Conservation (phyloP, 2,888 invertebrate genomes). For the Cylloceria caligata region DNA sequence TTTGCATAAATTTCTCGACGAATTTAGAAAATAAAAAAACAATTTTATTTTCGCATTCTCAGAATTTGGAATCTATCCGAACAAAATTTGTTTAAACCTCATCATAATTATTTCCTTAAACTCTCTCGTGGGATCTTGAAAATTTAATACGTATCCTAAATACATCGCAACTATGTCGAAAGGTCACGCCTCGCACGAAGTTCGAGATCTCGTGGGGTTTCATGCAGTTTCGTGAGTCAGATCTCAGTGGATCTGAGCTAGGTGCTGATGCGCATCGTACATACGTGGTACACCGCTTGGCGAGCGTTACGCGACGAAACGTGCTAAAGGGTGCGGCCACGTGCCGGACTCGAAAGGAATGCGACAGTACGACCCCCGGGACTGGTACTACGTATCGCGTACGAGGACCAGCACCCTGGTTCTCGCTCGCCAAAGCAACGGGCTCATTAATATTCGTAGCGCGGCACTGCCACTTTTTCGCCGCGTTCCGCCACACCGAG, state of each 20-base stretch:
- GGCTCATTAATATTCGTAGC: conserved; percentile 82
- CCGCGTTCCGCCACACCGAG: conserved; percentile 78
- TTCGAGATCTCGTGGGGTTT: conserved; percentile 53
- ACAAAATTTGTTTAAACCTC: neutral
- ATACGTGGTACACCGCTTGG: conserved; percentile 22
- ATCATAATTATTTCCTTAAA: neutral
- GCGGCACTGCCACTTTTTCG: conserved; percentile 81
- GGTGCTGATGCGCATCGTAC: conserved; percentile 24
- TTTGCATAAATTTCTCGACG: no score
- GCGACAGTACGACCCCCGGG: conserved; percentile 59
- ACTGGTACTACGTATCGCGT: conserved; percentile 46
- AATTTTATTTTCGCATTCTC: no score
- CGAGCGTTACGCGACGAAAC: conserved; percentile 65
- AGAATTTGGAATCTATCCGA: neutral
- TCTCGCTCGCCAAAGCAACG: conserved; percentile 53
- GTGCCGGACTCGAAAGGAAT: conserved; percentile 72
- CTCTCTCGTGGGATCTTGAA: neutral
- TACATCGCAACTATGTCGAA: conserved; percentile 22
- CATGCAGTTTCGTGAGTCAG: conserved; percentile 33
- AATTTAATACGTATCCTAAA: neutral
- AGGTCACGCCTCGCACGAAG: conserved; percentile 22
- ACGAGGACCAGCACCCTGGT: conserved; percentile 13
- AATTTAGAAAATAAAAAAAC: no score
- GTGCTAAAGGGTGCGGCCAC: conserved; percentile 74
- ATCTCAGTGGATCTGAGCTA: conserved; percentile 51